Evolutionary conservation across 2,888 invertebrate genomes (phyloP).

Genomic region (Argyra leucocephala): DNA sequence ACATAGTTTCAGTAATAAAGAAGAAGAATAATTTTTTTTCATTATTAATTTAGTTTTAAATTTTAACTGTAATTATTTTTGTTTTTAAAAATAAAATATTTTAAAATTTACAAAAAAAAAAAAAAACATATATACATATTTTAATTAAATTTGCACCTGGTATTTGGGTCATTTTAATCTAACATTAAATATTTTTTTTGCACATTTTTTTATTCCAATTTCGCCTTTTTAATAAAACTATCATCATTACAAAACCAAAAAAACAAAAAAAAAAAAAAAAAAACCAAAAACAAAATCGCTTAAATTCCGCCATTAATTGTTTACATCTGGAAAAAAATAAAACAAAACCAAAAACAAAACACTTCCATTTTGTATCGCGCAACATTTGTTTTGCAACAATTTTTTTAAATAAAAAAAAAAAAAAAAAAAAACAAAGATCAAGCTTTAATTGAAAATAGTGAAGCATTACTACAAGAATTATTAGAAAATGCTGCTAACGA

Average conservation of each 20-base stretch:
- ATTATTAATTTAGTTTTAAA: neutral
- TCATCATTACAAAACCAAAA: neutral
- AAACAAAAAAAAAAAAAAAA: neutral
- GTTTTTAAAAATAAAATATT: neutral
- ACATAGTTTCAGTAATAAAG: neutral
- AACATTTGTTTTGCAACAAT: neutral
- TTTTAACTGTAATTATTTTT: neutral
- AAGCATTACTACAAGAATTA: slow-evolving; percentile 1
- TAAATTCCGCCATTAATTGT: neutral
- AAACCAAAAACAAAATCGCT: neutral
- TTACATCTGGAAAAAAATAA: neutral
- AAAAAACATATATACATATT: too few species aligned
- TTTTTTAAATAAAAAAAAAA: neutral
- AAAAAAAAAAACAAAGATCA: neutral
- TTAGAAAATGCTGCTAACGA: neutral
- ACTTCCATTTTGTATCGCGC: neutral
- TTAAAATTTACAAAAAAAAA: neutral
- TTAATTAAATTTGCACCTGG: neutral
- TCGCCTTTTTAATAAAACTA: neutral
- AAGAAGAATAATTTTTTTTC: too few species aligned
- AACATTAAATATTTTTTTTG: slow-evolving; percentile 2
- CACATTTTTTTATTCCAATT: slow-evolving; percentile 4
- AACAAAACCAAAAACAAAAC: neutral
- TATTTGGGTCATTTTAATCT: slow-evolving; percentile 6
- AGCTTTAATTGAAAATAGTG: slow-evolving; percentile 6